Percentiles rank a stretch among this genome's conserved stretches.
Conservation (phyloP, 1,140 invertebrate genomes). For the Orussus abietinus region DNA sequence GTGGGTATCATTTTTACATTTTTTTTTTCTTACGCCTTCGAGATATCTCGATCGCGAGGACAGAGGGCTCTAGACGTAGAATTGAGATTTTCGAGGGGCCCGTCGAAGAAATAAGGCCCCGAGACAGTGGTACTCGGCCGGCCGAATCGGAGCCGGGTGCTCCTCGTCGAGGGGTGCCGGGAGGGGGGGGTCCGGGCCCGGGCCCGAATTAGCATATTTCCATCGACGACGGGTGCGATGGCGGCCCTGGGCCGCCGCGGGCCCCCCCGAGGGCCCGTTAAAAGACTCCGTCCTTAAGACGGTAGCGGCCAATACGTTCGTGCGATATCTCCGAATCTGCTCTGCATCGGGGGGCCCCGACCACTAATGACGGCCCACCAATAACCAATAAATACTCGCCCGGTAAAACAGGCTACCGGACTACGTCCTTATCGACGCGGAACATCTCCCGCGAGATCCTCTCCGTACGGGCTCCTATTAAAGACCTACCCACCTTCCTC, state of each 20-base stretch:
- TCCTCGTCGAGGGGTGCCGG: slow-evolving; percentile 9
- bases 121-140: slow-evolving; percentile 2
- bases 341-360: slow-evolving; percentile 23
- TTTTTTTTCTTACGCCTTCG: slow-evolving; percentile 1
- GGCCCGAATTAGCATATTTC: slow-evolving; percentile 41
- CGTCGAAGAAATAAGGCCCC: slow-evolving; percentile 10
- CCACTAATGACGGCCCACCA: slow-evolving; percentile 44
- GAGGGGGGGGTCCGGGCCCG: slow-evolving; percentile 17
- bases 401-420: slow-evolving; percentile 43
- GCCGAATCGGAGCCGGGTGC: slow-evolving; percentile 10
- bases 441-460: slow-evolving; percentile 32
- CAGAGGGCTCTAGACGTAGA: not conserved
- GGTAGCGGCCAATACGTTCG: slow-evolving; percentile 27
- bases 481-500: slow-evolving; percentile 16
- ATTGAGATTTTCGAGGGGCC: slow-evolving; percentile 8
- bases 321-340: slow-evolving; percentile 40
- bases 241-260: too few species aligned
- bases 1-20: slow-evolving; percentile 59
- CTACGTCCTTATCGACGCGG: slow-evolving; percentile 38
- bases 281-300: slow-evolving; percentile 30
- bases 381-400: slow-evolving; percentile 47
- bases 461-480: slow-evolving; percentile 26
- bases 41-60: not conserved
- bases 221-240: slow-evolving; percentile 33
- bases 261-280: slow-evolving; percentile 31